A percentile compares a stretch with the other conserved stretches of the same genome.
Evolutionary conservation across 2,888 invertebrate species (phyloP).

Genomic region (Tiliacea aurago): DNA sequence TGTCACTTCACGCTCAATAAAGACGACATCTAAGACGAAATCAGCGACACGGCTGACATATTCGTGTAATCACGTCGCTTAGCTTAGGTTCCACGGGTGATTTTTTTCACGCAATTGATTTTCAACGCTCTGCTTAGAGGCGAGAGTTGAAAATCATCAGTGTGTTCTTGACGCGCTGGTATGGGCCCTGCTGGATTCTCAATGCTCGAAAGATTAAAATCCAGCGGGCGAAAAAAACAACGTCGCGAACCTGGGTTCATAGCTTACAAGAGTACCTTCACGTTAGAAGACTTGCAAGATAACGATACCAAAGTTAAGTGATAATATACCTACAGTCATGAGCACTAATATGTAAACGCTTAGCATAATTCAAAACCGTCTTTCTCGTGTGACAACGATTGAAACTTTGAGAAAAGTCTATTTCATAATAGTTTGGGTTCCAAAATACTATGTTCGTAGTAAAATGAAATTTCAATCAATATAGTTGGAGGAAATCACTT

Average conservation of each 20-base stretch:
- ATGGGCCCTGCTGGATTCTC: neutral
- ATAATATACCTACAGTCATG: neutral
- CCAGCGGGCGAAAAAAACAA: no score
- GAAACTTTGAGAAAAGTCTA: no score
- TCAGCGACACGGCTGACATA: conserved; percentile 34
- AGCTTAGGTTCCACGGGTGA: neutral
- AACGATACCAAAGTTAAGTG: neutral
- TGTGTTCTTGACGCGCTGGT: neutral
- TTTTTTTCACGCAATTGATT: neutral
- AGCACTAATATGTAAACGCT: no score
- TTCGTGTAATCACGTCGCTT: conserved; percentile 11
- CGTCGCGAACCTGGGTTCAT: no score
- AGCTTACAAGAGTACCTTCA: no score
- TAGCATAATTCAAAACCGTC: no score
- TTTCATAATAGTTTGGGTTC: no score
- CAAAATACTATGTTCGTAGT: no score
- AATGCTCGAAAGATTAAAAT: no score
- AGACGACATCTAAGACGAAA: conserved; percentile 17
- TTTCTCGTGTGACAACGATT: no score
- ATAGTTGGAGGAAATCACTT: no score
- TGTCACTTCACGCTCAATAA: conserved; percentile 34
- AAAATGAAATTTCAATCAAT: no score
- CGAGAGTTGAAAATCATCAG: neutral
- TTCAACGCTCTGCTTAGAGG: neutral
- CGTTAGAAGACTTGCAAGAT: neutral